Percentiles rank a stretch among this genome's conserved stretches.
Conservation (phyloP, 2,888 invertebrate species). For the Eutolmus rufibarbis region DNA sequence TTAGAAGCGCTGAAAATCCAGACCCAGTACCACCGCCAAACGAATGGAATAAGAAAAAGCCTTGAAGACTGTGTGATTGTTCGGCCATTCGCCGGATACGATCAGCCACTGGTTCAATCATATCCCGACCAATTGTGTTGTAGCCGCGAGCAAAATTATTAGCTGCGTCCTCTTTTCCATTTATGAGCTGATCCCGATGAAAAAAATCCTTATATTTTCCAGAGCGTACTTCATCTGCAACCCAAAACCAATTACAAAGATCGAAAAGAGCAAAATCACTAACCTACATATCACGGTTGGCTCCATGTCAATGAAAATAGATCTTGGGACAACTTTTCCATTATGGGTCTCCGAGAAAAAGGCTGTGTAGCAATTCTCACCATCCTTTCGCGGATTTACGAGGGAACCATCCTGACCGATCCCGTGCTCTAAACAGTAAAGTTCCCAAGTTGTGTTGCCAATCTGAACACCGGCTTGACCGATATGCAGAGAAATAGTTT, state of each 20-base stretch:
- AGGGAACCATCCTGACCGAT: conserved; percentile 74
- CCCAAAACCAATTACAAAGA: conserved; percentile 13
- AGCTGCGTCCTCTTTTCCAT: conserved; percentile 88
- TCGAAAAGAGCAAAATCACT: not conserved
- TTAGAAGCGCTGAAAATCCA: conserved; percentile 82
- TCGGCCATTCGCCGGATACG: conserved; percentile 78
- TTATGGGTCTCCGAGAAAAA: conserved; percentile 80
- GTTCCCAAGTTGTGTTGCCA: conserved; percentile 81
- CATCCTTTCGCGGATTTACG: conserved; percentile 61
- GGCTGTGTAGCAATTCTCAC: conserved; percentile 69
- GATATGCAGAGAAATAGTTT: conserved; percentile 82
- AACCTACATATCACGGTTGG: conserved; percentile 81
- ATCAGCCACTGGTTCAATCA: conserved; percentile 76
- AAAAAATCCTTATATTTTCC: conserved; percentile 79
- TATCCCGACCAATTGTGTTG: conserved; percentile 84
- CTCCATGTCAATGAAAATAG: conserved; percentile 87
- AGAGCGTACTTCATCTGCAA: conserved; percentile 65
- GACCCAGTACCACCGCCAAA: conserved; percentile 86
- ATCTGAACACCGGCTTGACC: conserved; percentile 84
- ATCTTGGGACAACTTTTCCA: conserved; percentile 86
- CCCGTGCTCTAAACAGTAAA: conserved; percentile 80
- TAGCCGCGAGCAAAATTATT: conserved; percentile 88
- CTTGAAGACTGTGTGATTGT: conserved; percentile 81
- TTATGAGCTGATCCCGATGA: conserved; percentile 83
- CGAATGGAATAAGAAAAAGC: conserved; percentile 89